Evolutionary conservation across 1,140 invertebrate genomes (phyloP).

Genomic region (Drosophila orosa): DNA sequence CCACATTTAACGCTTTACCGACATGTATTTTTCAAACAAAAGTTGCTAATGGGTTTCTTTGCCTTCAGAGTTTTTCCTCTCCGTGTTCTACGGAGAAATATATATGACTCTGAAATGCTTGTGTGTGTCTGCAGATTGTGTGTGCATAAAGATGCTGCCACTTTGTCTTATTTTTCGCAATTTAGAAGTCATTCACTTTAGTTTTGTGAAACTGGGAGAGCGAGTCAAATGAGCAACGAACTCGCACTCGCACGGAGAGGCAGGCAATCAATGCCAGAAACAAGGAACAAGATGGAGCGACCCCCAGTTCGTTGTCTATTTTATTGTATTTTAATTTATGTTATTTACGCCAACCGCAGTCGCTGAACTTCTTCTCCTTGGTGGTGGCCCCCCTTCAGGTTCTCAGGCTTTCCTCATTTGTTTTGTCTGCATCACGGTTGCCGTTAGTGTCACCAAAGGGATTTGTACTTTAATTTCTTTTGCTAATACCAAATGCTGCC

Average conservation of each 20-base stretch:
- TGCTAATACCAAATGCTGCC: constrained; percentile 49
- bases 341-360: constrained; percentile 64
- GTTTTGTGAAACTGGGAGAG: constrained; percentile 3
- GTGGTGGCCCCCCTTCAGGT: too few relatives aligned
- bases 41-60: not conserved
- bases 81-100: not conserved
- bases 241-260: constrained; percentile 43
- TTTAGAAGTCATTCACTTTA: constrained; percentile 75
- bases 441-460: constrained; percentile 63
- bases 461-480: constrained; percentile 77
- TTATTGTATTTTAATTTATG: constrained; percentile 80
- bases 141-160: constrained; percentile 48
- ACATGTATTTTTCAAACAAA: not conserved
- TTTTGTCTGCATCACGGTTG: constrained; percentile 39
- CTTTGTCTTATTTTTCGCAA: constrained; percentile 72
- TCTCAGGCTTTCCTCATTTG: constrained; percentile 4
- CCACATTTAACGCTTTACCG: not conserved
- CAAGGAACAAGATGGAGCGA: constrained; percentile 2
- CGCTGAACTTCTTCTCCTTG: constrained; percentile 45
- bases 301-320: constrained; percentile 70
- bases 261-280: constrained; percentile 66
- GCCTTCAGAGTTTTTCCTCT: not conserved
- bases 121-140: constrained; percentile 24
- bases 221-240: constrained; percentile 72
- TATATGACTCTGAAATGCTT: constrained; percentile 10